These are phyloP conservation scores for Spermophilus dauricus DNA, from an alignment of 2,113 vertebrate genomes.

Conservation along the genomic window DNA sequence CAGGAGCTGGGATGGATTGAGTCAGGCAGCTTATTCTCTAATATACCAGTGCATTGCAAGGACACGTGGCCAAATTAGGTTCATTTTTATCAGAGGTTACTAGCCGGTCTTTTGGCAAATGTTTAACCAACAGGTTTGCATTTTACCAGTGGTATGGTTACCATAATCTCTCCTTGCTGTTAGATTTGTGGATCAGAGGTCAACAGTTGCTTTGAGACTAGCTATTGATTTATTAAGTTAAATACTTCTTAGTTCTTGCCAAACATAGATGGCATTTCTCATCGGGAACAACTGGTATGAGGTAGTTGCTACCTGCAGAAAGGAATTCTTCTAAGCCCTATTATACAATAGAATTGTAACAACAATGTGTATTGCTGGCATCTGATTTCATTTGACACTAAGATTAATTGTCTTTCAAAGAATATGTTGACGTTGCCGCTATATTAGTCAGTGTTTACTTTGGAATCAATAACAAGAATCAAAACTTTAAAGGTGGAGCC, in stretches of 20 bases:
- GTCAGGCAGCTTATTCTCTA: not conserved
- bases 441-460: slow-evolving; percentile 69
- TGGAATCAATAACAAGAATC: slow-evolving; percentile 37
- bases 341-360: not conserved
- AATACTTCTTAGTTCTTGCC: not conserved
- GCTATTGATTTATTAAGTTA: slow-evolving; percentile 67
- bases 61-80: not conserved
- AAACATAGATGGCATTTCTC: slow-evolving; percentile 8
- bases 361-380: not conserved
- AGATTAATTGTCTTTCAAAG: slow-evolving; percentile 68
- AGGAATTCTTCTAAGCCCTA: slow-evolving; percentile 16
- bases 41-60: not conserved
- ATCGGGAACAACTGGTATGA: not conserved
- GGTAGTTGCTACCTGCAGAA: slow-evolving; percentile 5
- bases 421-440: slow-evolving; percentile 61
- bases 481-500: slow-evolving; percentile 63
- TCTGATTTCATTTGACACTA: slow-evolving; percentile 62
- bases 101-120: slow-evolving; percentile 67
- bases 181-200: slow-evolving; percentile 68
- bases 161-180: slow-evolving; percentile 48
- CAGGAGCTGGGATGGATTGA: not conserved
- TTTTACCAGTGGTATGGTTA: slow-evolving; percentile 12
- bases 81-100: slow-evolving; percentile 52
- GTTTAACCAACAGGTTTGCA: slow-evolving; percentile 71
- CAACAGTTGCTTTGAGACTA: slow-evolving; percentile 52